Evolutionary conservation across 2,888 invertebrate genomes (phyloP), one percentile per base, ranked within the genome.

Genomic region (Hermaeophaga mercurialis): DNA sequence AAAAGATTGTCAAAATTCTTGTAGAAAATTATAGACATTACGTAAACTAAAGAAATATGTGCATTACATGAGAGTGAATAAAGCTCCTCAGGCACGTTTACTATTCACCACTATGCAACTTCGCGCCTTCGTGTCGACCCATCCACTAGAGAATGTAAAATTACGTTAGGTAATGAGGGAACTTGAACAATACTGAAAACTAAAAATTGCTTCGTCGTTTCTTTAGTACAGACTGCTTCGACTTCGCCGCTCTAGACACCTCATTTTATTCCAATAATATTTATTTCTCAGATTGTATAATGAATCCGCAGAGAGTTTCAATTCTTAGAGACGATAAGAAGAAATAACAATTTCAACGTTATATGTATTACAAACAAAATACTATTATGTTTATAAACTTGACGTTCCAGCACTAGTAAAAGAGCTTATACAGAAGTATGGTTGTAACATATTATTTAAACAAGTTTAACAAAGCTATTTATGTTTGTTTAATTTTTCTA

Each of bases 121-220:
- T 39, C 9, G 39, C 22, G 39, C 55, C 47, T 44, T 46, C 46
- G 52, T 44, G 48, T 45, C 19, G 48, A 38, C 19, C 56, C 55
- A 55, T 44, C 54, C 55, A 55, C 55, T 55, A 48, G 55, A 57
- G 57, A 60, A 60, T 60, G 54, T 55, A 48, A 52, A 52, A 57
- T 60, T 53, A 46, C 49, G 47, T 52, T 54, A 43, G 50, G 50
- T 57, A 60, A 57, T 60, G 54, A 60, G 54, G 33, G 36, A 50
- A 47, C 45, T 57, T 54, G 49, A 54, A 60, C 55, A 55, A 57
- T 55, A 52, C 31, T 49, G 38, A 39, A 53, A 58, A 53, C 48
- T 45, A 56, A 53, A 55, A 59, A 48, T 59, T 44, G 43, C 26
- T 34, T 26, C 15, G 26, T 31, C 14, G 8, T 15, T 47, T 12